Evolutionary conservation across 1,140 invertebrate genomes (phyloP).

Genomic region (Proctacanthus coquilletti): DNA sequence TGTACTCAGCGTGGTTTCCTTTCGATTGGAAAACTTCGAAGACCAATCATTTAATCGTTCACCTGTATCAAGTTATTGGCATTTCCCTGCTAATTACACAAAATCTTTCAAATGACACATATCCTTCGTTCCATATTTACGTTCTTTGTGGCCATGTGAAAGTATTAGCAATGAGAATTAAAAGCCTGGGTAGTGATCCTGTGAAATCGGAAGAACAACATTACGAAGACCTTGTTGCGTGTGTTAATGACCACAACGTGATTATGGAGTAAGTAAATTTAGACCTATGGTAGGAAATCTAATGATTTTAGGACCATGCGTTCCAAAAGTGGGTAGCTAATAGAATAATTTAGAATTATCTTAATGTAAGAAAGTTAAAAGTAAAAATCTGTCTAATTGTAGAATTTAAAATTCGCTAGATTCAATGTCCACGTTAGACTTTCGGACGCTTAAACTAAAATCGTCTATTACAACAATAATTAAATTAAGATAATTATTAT

Average conservation of each 20-base stretch:
- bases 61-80: slow-evolving; percentile 15
- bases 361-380: too few species aligned
- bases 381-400: background rate
- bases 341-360: too few species aligned
- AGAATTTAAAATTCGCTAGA: slow-evolving; percentile 1
- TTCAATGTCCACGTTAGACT: too few species aligned
- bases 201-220: background rate
- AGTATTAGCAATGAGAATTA: slow-evolving; percentile 13
- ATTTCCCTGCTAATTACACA: slow-evolving; percentile 18
- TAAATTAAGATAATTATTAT: too few species aligned
- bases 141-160: slow-evolving; percentile 20
- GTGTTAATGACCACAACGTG: slow-evolving; percentile 14
- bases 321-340: too few species aligned
- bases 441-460: too few species aligned
- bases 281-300: background rate
- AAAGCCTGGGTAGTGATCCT: background rate
- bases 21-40: slow-evolving; percentile 14
- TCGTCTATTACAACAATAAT: too few species aligned
- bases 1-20: slow-evolving; percentile 22
- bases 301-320: too few species aligned
- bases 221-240: slow-evolving; percentile 9
- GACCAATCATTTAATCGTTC: slow-evolving; percentile 9
- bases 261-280: slow-evolving; percentile 9
- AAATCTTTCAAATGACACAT: slow-evolving; percentile 21
- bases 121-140: slow-evolving; percentile 20